These are phyloP conservation scores for Amiota minor DNA, from an alignment of 2,888 invertebrate species.

Conservation along the genomic window DNA sequence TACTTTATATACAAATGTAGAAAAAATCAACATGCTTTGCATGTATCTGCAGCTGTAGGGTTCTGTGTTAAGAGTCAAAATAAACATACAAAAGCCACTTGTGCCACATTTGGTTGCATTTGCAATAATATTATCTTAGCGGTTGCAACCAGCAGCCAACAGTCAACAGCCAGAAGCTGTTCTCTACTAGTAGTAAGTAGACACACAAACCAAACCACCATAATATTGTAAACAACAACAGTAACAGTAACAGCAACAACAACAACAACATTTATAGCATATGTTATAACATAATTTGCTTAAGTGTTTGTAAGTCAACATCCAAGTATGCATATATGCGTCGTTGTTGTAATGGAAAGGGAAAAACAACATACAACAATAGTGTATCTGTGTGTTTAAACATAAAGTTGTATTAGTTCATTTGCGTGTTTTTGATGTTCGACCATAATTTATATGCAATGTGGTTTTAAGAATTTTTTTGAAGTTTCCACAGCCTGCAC, in stretches of 20 bases:
- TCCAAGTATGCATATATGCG: neutral
- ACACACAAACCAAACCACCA: neutral
- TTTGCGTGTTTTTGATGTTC: neutral
- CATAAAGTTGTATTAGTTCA: too few species aligned
- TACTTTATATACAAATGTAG: neutral
- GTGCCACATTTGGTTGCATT: constrained; percentile 25
- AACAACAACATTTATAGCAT: neutral
- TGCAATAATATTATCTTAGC: constrained; percentile 26
- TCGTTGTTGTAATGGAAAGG: neutral
- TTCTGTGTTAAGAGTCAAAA: neutral
- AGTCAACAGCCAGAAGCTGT: neutral
- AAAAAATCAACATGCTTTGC: constrained; percentile 23
- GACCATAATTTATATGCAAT: neutral
- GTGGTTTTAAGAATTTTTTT: constrained; percentile 33
- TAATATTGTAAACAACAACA: neutral
- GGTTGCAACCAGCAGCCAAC: constrained; percentile 9
- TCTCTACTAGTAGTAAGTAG: neutral
- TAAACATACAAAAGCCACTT: constrained; percentile 13
- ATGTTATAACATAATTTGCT: constrained; percentile 26
- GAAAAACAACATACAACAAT: neutral
- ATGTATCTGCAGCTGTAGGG: neutral
- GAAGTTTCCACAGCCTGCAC: neutral
- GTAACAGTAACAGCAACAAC: constrained; percentile 8
- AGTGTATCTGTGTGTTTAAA: neutral
- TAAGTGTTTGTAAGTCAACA: constrained; percentile 5